Base-by-base conservation (phyloP, 2,888 invertebrate genomes). In the Chironomus tentans region DNA sequence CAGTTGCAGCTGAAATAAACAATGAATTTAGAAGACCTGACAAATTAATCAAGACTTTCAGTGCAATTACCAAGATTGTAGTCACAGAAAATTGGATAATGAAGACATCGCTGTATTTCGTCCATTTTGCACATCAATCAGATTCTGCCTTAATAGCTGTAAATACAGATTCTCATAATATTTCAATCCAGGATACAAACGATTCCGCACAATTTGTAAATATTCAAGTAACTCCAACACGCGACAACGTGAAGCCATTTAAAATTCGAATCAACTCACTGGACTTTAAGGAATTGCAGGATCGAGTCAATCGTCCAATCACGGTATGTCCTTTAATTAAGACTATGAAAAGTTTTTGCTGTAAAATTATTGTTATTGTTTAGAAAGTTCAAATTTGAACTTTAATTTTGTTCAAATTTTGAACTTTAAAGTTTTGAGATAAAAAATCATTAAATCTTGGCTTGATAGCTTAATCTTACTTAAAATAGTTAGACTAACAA, bases 21-120 rank as follows among this genome's bases (percentile, higher is more conserved):
- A 84, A 84, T 72, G 93, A 94, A 82, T 93, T 89, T 82, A 85
- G 90, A 82, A 88, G 91, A 78, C 86, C 91, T 76, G 90, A 92
- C 79, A 92, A 93, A 82, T 88, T 93, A 68, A 87, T 86, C 24
- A 87, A 93, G 77, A 87, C 88, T 77, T 86, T 90, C 24, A 92
- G 89, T 80, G 87, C 90, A 0, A 87, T 92, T 21, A 88, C 87
- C 78, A 90, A 88, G 80, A 86, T 93, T 46, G 86, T 93, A 69
- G 91, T 90, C 0, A 96, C 95, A 0, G 91, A 93, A 81, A 92
- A 91, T 77, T 97, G 95, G 95, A 88, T 97, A 24, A 87, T 97
- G 70, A 94, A 94, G 84, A 89, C 93, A 0, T 86, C 90, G 0
- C 90, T 92, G 61, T 93, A 95, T 80, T 86, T 85, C 78, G 83